Conservation (phyloP, 2,113 vertebrate species). For the Paramisgurnus dabryanus region DNA sequence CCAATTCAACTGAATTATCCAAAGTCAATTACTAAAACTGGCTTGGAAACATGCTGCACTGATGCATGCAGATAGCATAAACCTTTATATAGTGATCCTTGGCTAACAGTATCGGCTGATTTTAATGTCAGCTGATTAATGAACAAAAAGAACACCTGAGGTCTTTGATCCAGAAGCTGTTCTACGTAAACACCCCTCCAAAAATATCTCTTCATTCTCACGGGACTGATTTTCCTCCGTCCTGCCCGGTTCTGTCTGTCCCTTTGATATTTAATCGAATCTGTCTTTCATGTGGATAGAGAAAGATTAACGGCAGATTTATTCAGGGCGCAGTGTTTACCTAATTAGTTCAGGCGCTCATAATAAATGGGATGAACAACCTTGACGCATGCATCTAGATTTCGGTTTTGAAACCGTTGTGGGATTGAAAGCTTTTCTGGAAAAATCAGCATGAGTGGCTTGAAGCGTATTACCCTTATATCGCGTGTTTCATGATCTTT, state of each 20-base stretch:
- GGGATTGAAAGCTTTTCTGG: conserved; percentile 15
- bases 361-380: conserved; percentile 40
- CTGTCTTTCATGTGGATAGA: conserved; percentile 54
- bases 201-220: conserved; percentile 49
- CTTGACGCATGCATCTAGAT: conserved; percentile 25
- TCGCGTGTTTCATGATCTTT: background rate
- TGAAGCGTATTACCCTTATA: conserved; percentile 6
- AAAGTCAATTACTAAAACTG: conserved; percentile 7
- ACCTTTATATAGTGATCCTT: conserved; percentile 38
- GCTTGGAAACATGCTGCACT: conserved; percentile 10
- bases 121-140: conserved; percentile 52
- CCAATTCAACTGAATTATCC: conserved; percentile 13
- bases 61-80: conserved; percentile 15
- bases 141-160: conserved; percentile 54
- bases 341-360: conserved; percentile 46
- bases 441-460: conserved; percentile 17
- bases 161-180: conserved; percentile 50
- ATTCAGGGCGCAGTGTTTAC: conserved; percentile 48
- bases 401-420: background rate
- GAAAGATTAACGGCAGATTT: conserved; percentile 46
- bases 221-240: conserved; percentile 35
- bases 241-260: conserved; percentile 39
- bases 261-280: conserved; percentile 60
- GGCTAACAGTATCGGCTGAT: conserved; percentile 35
- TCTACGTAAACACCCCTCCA: conserved; percentile 40